Base-by-base conservation (phyloP, 2,888 invertebrate genomes). In the Zygogramma bicolorata region DNA sequence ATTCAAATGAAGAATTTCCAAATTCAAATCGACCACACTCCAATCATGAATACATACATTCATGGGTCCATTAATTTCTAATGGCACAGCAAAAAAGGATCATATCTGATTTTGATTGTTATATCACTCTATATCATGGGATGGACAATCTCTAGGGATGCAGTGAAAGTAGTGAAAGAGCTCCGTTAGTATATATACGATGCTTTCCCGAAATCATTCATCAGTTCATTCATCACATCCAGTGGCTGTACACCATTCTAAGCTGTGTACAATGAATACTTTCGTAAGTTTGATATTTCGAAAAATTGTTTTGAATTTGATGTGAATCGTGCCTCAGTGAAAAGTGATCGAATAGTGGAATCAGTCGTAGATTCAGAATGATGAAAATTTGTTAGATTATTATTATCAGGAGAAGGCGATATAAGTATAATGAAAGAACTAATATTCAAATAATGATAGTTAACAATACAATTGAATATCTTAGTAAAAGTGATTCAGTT, bases 251-350 rank as follows among this genome's bases (percentile, higher is more conserved):
- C 81, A 80, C 77, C 78, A 75, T 75, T 58, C 77, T 76, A 78
- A 75, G 76, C 74, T 81, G 81, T 83, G 83, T 82, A 85, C 83
- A 80, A 86, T 86, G 86, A 86, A 85, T 80, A 80, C 80, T 53
- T 84, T 84, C 74, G 86, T 86, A 86, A 86, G 86, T 86, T 80
- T 40, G 60, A 46, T 20, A 6, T 3, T 46, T 20, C 10, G 7
- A 18, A 18, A 18, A 3, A 27, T 70, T 72, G 65, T 72, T 66
- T 71, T 58, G 46, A 66, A 71, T 65, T 65, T 57, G 13, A 53
- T 57, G 6, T 10, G 40, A 20, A 38, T 62, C 60, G 29, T 40
- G n/a, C 5, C 68, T 38, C 29, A 68, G 58, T 63, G 65, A 18
- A 57, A 38, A 59, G 34, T 31, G 29, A 3, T 13, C 0, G 18